phyloP scores from a whole-genome alignment of 2,888 invertebrate species.

The Diaperis boleti region DNA sequence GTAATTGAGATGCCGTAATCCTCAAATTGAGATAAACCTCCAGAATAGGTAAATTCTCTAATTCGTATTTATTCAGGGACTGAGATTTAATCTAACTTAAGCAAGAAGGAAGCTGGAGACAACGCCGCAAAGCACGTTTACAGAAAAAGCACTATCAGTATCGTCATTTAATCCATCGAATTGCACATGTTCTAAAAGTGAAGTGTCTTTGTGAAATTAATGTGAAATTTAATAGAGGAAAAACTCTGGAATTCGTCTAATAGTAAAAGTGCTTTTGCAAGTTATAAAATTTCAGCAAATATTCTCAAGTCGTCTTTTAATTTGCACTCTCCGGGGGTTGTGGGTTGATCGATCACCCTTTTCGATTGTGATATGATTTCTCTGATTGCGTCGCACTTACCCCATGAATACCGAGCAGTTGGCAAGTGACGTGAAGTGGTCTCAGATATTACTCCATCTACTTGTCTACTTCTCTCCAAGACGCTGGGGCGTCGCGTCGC shows the following conservation, averaged over 20 bases:
- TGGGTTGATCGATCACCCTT: slow-evolving; percentile 37
- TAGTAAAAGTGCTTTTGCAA: no score
- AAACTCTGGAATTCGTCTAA: no score
- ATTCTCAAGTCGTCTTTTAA: slow-evolving; percentile 24
- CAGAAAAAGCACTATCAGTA: no score
- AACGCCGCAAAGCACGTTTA: background rate
- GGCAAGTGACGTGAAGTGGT: slow-evolving; percentile 66
- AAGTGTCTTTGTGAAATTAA: no score
- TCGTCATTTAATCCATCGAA: no score
- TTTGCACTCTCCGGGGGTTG: slow-evolving; percentile 30
- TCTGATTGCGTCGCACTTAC: slow-evolving; percentile 54
- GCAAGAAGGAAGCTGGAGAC: background rate
- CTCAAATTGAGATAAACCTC: slow-evolving; percentile 58
- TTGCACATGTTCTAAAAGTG: no score
- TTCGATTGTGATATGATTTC: slow-evolving; percentile 56
- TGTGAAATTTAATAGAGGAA: no score
- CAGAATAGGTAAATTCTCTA: slow-evolving; percentile 56
- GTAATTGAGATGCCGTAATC: slow-evolving; percentile 56
- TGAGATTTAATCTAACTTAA: background rate
- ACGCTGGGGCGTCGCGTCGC: slow-evolving; percentile 27
- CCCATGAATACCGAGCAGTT: slow-evolving; percentile 59
- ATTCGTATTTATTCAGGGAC: slow-evolving; percentile 55
- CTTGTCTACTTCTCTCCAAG: slow-evolving; percentile 36
- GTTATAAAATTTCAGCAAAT: no score
- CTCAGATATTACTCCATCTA: slow-evolving; percentile 58